phyloP scores from a whole-genome alignment of 2,113 vertebrate genomes.

The Ptychochromis oligacanthus region DNA sequence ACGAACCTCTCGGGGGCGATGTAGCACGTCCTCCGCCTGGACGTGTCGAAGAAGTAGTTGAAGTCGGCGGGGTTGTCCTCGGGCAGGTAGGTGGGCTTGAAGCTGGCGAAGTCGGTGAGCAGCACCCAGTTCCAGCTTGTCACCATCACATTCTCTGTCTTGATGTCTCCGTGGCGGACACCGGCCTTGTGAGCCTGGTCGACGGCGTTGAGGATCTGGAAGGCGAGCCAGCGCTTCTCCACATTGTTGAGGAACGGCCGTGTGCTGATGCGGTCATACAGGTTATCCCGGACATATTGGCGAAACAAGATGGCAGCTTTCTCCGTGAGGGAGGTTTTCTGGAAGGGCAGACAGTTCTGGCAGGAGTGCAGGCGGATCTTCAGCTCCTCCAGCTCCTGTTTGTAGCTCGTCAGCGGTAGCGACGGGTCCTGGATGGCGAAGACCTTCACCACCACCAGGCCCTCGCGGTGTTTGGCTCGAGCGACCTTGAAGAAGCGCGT shows the following conservation, averaged over 20 bases:
- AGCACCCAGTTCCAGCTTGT: conserved; percentile 99
- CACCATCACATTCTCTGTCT: conserved; percentile 98
- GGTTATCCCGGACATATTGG: conserved; percentile 95
- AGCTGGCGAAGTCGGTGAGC: conserved; percentile 96
- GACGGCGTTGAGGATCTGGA: conserved; percentile 94
- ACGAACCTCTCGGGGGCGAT: conserved; percentile 97
- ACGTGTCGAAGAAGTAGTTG: conserved; percentile 99
- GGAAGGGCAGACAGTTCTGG: conserved; percentile 95
- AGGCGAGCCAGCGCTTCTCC: conserved; percentile 97
- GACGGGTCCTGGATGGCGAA: conserved; percentile 98
- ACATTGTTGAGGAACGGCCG: conserved; percentile 94
- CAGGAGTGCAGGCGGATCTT: conserved; percentile 93
- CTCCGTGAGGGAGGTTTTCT: conserved; percentile 90
- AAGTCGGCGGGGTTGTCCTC: conserved; percentile 99
- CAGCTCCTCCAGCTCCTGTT: conserved; percentile 96
- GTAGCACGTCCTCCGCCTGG: conserved; percentile 92
- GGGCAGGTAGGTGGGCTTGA: conserved; percentile 96
- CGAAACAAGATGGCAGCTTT: conserved; percentile 95
- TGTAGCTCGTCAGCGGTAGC: conserved; percentile 92
- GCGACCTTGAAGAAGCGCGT: conserved; percentile 99
- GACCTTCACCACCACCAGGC: conserved; percentile 95
- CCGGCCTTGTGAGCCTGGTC: conserved; percentile 95
- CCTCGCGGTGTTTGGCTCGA: conserved; percentile 93
- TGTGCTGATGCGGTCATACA: conserved; percentile 97
- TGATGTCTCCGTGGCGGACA: conserved; percentile 96